A percentile compares a stretch with the other conserved stretches of the same genome.
phyloP scores from a whole-genome alignment of 2,888 invertebrate genomes.

The Cataglyphis albicans region DNA sequence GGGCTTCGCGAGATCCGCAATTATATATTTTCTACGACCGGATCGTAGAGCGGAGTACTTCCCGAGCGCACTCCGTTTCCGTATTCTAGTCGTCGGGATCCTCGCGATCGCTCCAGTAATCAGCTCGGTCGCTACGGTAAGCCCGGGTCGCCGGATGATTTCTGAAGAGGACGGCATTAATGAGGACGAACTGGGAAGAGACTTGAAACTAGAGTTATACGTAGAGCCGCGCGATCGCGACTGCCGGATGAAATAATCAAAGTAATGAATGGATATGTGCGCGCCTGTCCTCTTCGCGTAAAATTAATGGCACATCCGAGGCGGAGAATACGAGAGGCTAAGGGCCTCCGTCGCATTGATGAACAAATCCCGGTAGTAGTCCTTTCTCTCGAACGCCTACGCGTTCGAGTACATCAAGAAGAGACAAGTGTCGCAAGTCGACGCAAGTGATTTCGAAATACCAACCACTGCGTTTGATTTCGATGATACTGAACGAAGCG shows the following conservation, averaged over 20 bases:
- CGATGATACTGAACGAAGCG: background rate
- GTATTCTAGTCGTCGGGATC: slow-evolving; percentile 56
- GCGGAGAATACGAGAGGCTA: slow-evolving; percentile 37
- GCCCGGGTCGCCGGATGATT: slow-evolving; percentile 70
- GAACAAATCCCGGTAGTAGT: slow-evolving; percentile 41
- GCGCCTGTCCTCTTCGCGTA: slow-evolving; percentile 54
- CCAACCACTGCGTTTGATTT: background rate
- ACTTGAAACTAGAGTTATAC: slow-evolving; percentile 59
- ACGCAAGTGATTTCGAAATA: slow-evolving; percentile 28
- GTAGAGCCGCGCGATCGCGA: slow-evolving; percentile 2
- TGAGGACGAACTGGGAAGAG: slow-evolving; percentile 46
- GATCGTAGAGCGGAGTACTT: slow-evolving; percentile 15
- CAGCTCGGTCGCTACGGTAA: slow-evolving; percentile 65
- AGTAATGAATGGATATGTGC: slow-evolving; percentile 45
- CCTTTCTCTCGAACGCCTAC: slow-evolving; percentile 18
- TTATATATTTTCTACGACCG: slow-evolving; percentile 31
- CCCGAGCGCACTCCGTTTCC: slow-evolving; percentile 35
- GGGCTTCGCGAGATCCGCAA: background rate
- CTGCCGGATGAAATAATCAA: slow-evolving; percentile 25
- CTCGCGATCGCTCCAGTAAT: slow-evolving; percentile 66
- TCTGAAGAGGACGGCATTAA: slow-evolving; percentile 66
- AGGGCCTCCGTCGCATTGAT: slow-evolving; percentile 23
- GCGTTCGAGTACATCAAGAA: background rate
- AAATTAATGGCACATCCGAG: slow-evolving; percentile 61
- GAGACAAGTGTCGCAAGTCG: slow-evolving; percentile 22